phyloP scores from a whole-genome alignment of 2,797 vertebrate species.

The Philypnodon macrostomus region DNA sequence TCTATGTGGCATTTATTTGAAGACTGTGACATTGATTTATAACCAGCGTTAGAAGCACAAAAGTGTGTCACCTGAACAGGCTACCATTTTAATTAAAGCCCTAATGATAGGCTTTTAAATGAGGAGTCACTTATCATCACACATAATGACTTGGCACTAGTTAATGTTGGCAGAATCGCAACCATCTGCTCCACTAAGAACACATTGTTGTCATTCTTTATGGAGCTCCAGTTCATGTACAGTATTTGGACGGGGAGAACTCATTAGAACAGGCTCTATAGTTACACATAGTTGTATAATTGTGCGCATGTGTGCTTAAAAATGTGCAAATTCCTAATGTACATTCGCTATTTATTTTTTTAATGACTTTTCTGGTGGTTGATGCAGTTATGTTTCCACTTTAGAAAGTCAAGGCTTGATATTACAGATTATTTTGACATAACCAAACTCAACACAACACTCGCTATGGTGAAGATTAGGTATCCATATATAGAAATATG shows the following conservation, averaged over 20 bases:
- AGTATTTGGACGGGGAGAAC: slow-evolving; percentile 44
- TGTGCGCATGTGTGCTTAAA: slow-evolving; percentile 36
- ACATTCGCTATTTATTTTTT: too few species aligned
- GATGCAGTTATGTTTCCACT: too few species aligned
- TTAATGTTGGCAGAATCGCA: slow-evolving; percentile 67
- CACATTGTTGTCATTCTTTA: slow-evolving; percentile 66
- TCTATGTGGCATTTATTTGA: slow-evolving; percentile 68
- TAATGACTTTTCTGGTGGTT: too few species aligned
- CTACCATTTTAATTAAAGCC: slow-evolving; percentile 71
- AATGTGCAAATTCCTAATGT: not conserved
- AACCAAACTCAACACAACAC: too few species aligned
- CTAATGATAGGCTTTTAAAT: slow-evolving; percentile 71
- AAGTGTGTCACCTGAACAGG: slow-evolving; percentile 56
- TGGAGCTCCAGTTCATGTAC: slow-evolving; percentile 42
- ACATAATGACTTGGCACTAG: slow-evolving; percentile 66
- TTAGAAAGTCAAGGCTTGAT: too few species aligned
- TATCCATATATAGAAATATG: too few species aligned
- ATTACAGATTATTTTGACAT: too few species aligned
- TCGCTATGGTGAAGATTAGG: too few species aligned
- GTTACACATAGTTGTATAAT: slow-evolving; percentile 39
- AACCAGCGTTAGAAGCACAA: not conserved
- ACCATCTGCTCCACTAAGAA: slow-evolving; percentile 68
- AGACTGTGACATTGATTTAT: slow-evolving; percentile 26
- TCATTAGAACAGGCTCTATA: slow-evolving; percentile 40
- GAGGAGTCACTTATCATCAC: slow-evolving; percentile 69